Conservation (phyloP, 2,888 invertebrate species). For the Ceratothoa steindachneri region DNA sequence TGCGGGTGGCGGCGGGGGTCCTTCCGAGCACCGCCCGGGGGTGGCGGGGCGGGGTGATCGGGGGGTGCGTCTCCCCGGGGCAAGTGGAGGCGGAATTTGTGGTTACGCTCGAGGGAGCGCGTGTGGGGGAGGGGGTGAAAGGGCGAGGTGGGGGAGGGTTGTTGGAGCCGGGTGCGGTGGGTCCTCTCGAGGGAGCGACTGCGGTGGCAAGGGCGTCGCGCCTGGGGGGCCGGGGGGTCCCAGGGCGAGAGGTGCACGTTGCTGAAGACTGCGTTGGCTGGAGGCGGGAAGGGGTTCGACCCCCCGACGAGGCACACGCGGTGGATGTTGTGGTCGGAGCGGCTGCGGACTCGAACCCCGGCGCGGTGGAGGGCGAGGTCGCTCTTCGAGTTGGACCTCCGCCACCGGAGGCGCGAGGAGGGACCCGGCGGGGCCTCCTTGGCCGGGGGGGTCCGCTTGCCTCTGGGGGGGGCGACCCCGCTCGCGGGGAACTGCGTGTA, state of each 20-base stretch:
- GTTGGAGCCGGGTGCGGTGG: slow-evolving; percentile 6
- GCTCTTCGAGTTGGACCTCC: slow-evolving; percentile 44
- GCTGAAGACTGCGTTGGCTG: slow-evolving; percentile 38
- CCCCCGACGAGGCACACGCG: slow-evolving; percentile 38
- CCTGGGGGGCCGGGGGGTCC: slow-evolving; percentile 2
- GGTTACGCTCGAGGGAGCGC: slow-evolving; percentile 50
- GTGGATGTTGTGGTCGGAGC: slow-evolving; percentile 45
- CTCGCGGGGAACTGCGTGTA: slow-evolving; percentile 39
- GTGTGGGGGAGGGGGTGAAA: slow-evolving; percentile 30
- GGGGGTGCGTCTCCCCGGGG: slow-evolving; percentile 30
- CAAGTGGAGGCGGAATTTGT: slow-evolving; percentile 48
- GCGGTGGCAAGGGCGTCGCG: slow-evolving; percentile 10
- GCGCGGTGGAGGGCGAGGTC: slow-evolving; percentile 47
- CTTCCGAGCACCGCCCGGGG: slow-evolving; percentile 15
- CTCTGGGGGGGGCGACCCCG: slow-evolving; percentile 4
- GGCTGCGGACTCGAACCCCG: slow-evolving; percentile 37
- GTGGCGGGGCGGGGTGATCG: slow-evolving; percentile 34
- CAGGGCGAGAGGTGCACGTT: slow-evolving; percentile 41
- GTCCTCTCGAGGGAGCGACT: slow-evolving; percentile 20
- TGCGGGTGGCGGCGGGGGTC: too few relatives aligned
- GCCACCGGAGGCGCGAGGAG: slow-evolving; percentile 34
- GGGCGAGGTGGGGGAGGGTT: neutral
- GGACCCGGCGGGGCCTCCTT: slow-evolving; percentile 4
- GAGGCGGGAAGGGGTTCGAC: slow-evolving; percentile 9
- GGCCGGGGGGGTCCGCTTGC: slow-evolving; percentile 11